Base-by-base conservation (phyloP, 1,140 invertebrate species). In the Drosophila sulfurigaster region DNA sequence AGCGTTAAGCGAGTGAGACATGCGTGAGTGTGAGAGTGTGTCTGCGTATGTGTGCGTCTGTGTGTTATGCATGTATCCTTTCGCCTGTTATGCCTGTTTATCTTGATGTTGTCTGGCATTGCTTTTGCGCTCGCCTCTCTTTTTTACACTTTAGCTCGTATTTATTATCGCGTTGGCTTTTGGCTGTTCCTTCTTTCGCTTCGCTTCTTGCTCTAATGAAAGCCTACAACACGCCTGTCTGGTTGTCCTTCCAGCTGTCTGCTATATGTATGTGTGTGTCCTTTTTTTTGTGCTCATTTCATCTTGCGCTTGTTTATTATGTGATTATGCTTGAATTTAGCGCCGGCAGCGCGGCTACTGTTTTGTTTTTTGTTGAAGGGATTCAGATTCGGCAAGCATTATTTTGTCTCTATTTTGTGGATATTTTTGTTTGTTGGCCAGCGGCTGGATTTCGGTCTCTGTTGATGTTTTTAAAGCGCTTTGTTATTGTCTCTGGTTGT, bases 261-360 rank as follows among this genome's bases (percentile, higher is more conserved):
- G 35, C 7, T 49, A 1, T 60, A 8, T 41, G 13, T 63, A 3
- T 30, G n/a, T 59, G 10, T 15, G 52, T 41, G 65, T 58, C 30
- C 10, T 38, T 32, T 51, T 32, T 63, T 49, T 25, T 62, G 32
- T 38, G 16, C 65, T 51, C 45, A 30, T 59, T 45, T 46, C 70
- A 73, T 66, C 28, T 16, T 16, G 38, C 65, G 46, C 49, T 73
- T 89, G 76, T 89, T 89, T 89, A 89, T 89, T 89, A 89, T 89
- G 85, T 90, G 85, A 89, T 89, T 89, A 89, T 89, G 86, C 81
- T 67, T 68, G 67, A 88, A 70, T 88, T 89, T 75, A 88, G 77
- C 76, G 71, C 66, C 74, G 62, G 62, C 71, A 75, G 74, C 66
- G 51, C 56, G 48, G 58, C 30, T 38, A 49, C 60, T 51, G 69